phyloP scores from a whole-genome alignment of 2,888 invertebrate genomes.

The Onchidella celtica region DNA sequence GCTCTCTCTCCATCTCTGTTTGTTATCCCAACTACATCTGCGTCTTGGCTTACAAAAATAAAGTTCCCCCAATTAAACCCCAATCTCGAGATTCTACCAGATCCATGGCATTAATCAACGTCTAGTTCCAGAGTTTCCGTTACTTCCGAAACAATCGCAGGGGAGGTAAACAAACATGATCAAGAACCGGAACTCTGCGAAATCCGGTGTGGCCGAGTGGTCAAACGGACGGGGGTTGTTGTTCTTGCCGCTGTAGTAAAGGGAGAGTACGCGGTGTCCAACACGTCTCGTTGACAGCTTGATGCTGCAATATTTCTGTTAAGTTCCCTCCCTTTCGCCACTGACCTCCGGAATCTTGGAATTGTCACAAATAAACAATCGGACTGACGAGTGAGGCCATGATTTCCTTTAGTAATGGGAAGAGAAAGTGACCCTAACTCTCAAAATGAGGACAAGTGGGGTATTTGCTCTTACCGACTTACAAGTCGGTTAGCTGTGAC shows the following conservation, averaged over 20 bases:
- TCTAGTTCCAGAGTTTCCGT: too few relatives aligned
- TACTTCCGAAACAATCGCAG: too few relatives aligned
- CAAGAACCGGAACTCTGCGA: not conserved
- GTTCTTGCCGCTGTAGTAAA: not conserved
- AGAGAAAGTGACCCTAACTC: too few relatives aligned
- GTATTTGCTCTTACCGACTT: too few relatives aligned
- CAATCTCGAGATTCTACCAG: too few relatives aligned
- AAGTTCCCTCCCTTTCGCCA: not conserved
- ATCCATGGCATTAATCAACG: too few relatives aligned
- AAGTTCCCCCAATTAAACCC: too few relatives aligned
- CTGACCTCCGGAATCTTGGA: not conserved
- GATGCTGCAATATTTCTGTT: not conserved
- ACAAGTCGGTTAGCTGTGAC: too few relatives aligned
- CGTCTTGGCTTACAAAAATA: too few relatives aligned
- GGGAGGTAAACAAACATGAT: not conserved
- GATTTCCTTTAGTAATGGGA: not conserved
- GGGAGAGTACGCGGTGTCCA: not conserved
- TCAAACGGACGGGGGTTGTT: not conserved
- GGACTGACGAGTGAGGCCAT: not conserved
- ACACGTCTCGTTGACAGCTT: not conserved
- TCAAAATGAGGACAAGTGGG: too few relatives aligned
- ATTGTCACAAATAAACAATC: not conserved
- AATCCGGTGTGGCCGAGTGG: not conserved
- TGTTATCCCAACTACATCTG: too few relatives aligned
- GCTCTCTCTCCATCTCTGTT: too few relatives aligned